Evolutionary conservation across 2,888 invertebrate genomes (phyloP), one percentile per base, ranked within the genome.

Genomic region (Eucriotettix oculatus): DNA sequence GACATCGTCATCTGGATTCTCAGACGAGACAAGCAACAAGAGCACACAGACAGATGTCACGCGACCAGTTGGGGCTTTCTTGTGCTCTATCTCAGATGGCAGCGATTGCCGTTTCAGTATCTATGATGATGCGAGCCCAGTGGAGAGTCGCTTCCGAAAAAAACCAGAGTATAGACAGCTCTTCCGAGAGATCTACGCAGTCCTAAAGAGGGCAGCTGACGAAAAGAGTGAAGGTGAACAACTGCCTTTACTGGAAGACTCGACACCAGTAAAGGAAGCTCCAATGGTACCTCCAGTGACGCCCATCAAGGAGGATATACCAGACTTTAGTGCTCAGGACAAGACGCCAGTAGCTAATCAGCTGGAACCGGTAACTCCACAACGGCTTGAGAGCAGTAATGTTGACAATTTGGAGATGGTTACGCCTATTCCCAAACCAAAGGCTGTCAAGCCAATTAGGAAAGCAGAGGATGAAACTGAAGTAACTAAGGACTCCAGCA

Each of bases 21-120:
- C 86, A 0, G 91, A 90, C 69, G 90, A 90, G 72, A 89, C 87
- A 1, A 85, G 86, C 71, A 88, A 87, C 72, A 90, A 89, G 70
- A 79, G 79, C 2, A 90, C 90, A 9, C 90, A 91, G 70, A 91
- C 90, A 0, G 90, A 90, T 64, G 81, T 80, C 48, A 80, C 81
- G 63, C 41, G 17, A 14, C 66, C 67, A 44, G 84, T 86, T 0
- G 90, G 89, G n/a, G 87, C 86, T 16, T 86, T 90, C 72, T 75
- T 90, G 58, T 90, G 89, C 74, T 87, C 88, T 1, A 89, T 90
- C 63, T 87, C 86, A 58, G 90, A 90, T 69, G 90, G 90, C 12
- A 89, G 89, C 66, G 87, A 90, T 70, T 89, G 88, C 71, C 85
- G 86, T 66, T 87, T 90, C 71, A 90, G 88, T 71, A 90, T 90